A percentile compares a stretch with the other conserved stretches of the same genome.
phyloP scores from a whole-genome alignment of 2,113 vertebrate species.

The Numida meleagris region DNA sequence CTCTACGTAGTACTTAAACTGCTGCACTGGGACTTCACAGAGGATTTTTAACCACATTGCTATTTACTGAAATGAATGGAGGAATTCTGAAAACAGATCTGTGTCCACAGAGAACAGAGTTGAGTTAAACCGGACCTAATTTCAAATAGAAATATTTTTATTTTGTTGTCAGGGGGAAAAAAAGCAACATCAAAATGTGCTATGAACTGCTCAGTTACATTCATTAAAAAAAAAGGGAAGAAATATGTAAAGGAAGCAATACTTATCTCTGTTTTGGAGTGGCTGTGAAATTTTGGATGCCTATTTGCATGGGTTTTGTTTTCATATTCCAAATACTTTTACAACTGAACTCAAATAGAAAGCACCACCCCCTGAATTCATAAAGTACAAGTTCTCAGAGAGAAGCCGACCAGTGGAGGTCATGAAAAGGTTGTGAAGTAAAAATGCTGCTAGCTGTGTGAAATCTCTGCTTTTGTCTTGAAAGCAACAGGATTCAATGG shows the following conservation, averaged over 20 bases:
- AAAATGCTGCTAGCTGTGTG: neutral
- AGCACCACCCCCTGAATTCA: neutral
- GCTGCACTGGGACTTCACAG: neutral
- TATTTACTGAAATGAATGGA: neutral
- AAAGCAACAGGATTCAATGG: neutral
- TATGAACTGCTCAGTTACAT: neutral
- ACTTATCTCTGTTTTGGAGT: neutral
- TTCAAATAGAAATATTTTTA: neutral
- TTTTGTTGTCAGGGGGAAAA: neutral
- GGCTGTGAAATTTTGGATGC: neutral
- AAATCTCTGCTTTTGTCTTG: neutral
- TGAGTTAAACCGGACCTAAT: neutral
- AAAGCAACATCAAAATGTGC: neutral
- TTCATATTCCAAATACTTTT: neutral
- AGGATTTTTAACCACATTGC: fast-evolving
- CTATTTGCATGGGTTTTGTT: neutral
- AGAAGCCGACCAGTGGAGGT: neutral
- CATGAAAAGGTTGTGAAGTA: neutral
- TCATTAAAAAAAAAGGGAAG: neutral
- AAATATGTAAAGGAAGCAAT: neutral
- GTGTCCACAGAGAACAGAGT: neutral
- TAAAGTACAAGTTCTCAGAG: neutral
- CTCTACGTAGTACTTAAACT: neutral
- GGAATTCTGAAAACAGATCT: neutral
- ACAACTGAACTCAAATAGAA: neutral